Base-by-base conservation (phyloP, 2,797 vertebrate species). In the Lithobates pipiens region DNA sequence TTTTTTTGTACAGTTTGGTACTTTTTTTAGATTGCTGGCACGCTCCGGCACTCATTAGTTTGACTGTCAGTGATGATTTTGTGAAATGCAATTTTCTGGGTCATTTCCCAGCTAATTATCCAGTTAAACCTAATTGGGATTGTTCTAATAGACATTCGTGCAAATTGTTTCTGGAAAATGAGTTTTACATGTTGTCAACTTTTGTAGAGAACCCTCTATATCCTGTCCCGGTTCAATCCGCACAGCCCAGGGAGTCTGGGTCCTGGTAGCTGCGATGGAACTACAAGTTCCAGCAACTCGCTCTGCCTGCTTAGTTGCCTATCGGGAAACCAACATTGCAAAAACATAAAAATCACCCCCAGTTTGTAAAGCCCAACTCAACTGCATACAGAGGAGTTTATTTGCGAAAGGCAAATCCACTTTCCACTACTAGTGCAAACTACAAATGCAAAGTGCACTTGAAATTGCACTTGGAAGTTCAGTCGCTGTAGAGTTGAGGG, bases 41-140 rank as follows among this genome's bases (percentile, higher is more conserved):
- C 9, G 61, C 23, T 25, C 3, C 61, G n/a, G 61, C 61, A 25
- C 61, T 65, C 61, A 65, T 65, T 25, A 25, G 21, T 65, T 25
- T n/a, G n/a, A 65, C 61, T 65, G 61, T 65, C n/a, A 25, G 25
- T 10, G n/a, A 65, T 65, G 50, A 54, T 65, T 65, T 65, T 65
- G n/a, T 65, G 3, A 65, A 65, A 65, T 25, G 61, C 61, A 65
- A 65, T 65, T 65, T 65, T 65, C 61, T 65, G 61, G 61, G 61
- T 65, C 61, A 65, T 65, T 65, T 25, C 61, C 61, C 61, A 65
- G 61, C 61, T 65, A 65, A 65, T 65, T 65, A 23, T 25, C n/a
- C 61, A 65, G n/a, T n/a, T 25, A 65, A 11, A 65, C 61, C 61
- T 65, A 65, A 65, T 65, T 65, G 61, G 61, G 23, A 25, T 65